Evolutionary conservation across 1,140 invertebrate species (phyloP), one percentile per base, ranked within the genome.

Genomic region (Sinonovacula constricta): DNA sequence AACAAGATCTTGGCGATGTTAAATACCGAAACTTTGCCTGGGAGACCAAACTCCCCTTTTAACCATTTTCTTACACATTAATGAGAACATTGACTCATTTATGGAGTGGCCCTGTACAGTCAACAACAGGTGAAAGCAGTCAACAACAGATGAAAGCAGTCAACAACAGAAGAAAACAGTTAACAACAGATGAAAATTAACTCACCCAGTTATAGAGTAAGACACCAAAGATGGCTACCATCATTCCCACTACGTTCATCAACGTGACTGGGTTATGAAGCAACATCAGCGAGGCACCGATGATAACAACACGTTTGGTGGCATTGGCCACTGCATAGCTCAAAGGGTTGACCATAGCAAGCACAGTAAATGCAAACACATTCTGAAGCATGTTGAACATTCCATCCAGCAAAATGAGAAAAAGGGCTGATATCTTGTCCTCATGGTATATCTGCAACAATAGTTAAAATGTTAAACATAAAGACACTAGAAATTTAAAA

Each of bases 271-370:
- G 97, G 92, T 99, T 99, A 31, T 95, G 94, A 74, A 99, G 91
- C 79, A 98, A 93, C 51, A 98, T 90, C 69, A 99, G 92, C 5
- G 97, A 98, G 28, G 96, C 94, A 26, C 93, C 94, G 84, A 99
- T 99, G 24, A 99, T 95, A 76, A 96, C 96, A 80, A 99, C 96
- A 83, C 98, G 92, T 91, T 99, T 99, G n/a, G 96, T 96, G 15
- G 97, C 96, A 91, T 96, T 98, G 18, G 97, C 96, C 26, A 99
- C 97, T 0, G 97, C 96, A 91, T 99, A 99, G 0, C 97, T 97
- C 28, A 99, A 92, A 22, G 98, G 97, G 18, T 97, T 95, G 1
- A 99, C 96, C 70, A 97, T 85, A 31, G 89, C 85, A 72, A 99
- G 92, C 30, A 99, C 94, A 75, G 95, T 97, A 90, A 99, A 99